Base-by-base conservation (phyloP, 2,888 invertebrate genomes). In the Xestia sexstrigata region DNA sequence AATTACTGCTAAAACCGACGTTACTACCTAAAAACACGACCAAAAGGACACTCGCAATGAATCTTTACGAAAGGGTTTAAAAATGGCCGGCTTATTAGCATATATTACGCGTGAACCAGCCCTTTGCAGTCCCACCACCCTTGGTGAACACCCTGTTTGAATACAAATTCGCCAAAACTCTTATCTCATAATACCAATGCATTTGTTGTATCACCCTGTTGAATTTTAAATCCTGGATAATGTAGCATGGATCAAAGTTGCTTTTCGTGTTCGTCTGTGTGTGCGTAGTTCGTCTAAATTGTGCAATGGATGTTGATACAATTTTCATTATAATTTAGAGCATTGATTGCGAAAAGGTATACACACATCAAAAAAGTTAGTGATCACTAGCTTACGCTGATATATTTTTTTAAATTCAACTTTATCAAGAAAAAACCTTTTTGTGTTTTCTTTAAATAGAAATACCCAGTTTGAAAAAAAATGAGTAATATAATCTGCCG, bases 161-260 rank as follows among this genome's bases (percentile, higher is more conserved):
- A 91, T 91, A 91, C 90, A 91, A 90, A 91, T 91, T 90, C 87
- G 85, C 86, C 72, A 86, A 49, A 86, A 87, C 83, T 84, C 87
- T 86, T 90, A 89, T 89, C 90, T 90, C 89, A 90, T 88, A 87
- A 88, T 80, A 70, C 87, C 87, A 88, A 87, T 87, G 87, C 87
- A 88, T 87, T 87, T 87, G 84, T 86, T 87, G 85, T 85, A 69
- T 78, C 69, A 74, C 77, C 78, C 87, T 78, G 78, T 79, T 79
- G 81, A 83, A 81, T 85, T 85, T 81, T 74, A 82, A 83, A 76
- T 74, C 76, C 58, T 75, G 73, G 77, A 62, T 75, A 79, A 78
- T 78, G 74, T 70, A 42, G n/a, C 15, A 26, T n/a, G 39, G 39
- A 71, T 55, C 30, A 3, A 66, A 42, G 20, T 26, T 1, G 7